Evolutionary conservation across 2,797 vertebrate genomes (phyloP), one percentile per base, ranked within the genome.

Genomic region (Amazona ochrocephala): DNA sequence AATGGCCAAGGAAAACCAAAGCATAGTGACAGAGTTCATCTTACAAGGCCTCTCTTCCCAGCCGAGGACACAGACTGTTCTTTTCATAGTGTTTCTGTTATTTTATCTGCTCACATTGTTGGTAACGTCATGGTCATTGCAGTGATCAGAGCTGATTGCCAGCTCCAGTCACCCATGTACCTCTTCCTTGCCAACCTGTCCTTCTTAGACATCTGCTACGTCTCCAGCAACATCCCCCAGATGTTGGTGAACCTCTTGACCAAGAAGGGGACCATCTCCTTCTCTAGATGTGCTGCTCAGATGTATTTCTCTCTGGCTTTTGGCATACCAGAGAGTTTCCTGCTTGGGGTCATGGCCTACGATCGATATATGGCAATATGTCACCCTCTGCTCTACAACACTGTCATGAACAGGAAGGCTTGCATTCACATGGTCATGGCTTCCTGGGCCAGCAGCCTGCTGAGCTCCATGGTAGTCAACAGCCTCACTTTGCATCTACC

Each of bases 311-410:
- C 87, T 11, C 67, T 97, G 17, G 79, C 91, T 44, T 97, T 97
- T 76, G 97, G 96, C 22, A 97, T 97, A 91, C 92, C 86, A n/a
- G 97, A 97, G 37, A 96, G 96, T 34, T 47, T 97, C 13, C 95
- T 97, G n/a, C 96, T 97, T 5, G 96, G 89, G 9, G 83, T 96
- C 72, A 97, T 97, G 97, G 96, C 97, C 51, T 97, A 96, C 22
- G 97, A 97, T 41, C 73, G 91, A 20, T 96, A 96, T 4, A 29
- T 88, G 47, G 97, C 97, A 20, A 97, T 97, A 61, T 97, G 97
- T 56, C 93, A 90, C 11, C 96, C 96, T 65, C 91, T 97, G 86
- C 92, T 74, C 56, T 97, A 97, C 13, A 51, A 77, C 50, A 9
- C 76, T 11, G 72, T 87, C 56, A 96, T 96, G 92, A 82, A 71